Percentiles rank a stretch among this genome's conserved stretches.
These are phyloP conservation scores for Diaprepes abbreviatus DNA, from an alignment of 2,888 invertebrate species.

Conservation along the genomic window DNA sequence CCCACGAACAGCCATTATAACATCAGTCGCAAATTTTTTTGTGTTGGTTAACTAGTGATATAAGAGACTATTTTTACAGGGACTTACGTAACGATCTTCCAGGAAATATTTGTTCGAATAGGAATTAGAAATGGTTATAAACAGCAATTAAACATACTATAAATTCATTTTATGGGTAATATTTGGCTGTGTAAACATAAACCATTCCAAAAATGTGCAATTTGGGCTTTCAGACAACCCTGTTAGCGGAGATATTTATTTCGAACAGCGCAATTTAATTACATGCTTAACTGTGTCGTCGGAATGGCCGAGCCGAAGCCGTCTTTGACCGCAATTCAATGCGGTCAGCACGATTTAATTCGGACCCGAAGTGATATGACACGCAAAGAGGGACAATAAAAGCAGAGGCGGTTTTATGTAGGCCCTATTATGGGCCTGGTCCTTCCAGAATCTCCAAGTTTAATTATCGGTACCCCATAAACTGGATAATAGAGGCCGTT, in stretches of 20 bases:
- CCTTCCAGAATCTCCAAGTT: slow-evolving; percentile 48
- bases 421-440: slow-evolving; percentile 37
- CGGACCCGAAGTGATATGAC: slow-evolving; percentile 49
- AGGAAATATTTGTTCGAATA: not conserved
- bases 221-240: slow-evolving; percentile 16
- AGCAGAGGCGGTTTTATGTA: slow-evolving; percentile 49
- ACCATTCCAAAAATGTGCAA: slow-evolving; percentile 38
- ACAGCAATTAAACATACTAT: slow-evolving; percentile 29
- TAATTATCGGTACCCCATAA: slow-evolving; percentile 54
- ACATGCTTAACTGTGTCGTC: slow-evolving; percentile 60
- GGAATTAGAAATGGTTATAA: slow-evolving; percentile 19
- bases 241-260: slow-evolving; percentile 39
- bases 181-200: slow-evolving; percentile 31
- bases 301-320: slow-evolving; percentile 51
- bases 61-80: too few relatives aligned
- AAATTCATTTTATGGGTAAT: slow-evolving; percentile 36
- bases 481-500: slow-evolving; percentile 41
- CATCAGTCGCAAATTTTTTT: too few relatives aligned
- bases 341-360: slow-evolving; percentile 54
- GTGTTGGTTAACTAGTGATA: too few relatives aligned
- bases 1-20: too few relatives aligned
- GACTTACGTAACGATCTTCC: not conserved
- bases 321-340: slow-evolving; percentile 50
- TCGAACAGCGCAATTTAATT: slow-evolving; percentile 52
- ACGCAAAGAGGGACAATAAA: slow-evolving; percentile 48